A percentile compares a stretch with the other conserved stretches of the same genome.
phyloP scores from a whole-genome alignment of 2,797 vertebrate species.

The Crocodylus rhombifer region DNA sequence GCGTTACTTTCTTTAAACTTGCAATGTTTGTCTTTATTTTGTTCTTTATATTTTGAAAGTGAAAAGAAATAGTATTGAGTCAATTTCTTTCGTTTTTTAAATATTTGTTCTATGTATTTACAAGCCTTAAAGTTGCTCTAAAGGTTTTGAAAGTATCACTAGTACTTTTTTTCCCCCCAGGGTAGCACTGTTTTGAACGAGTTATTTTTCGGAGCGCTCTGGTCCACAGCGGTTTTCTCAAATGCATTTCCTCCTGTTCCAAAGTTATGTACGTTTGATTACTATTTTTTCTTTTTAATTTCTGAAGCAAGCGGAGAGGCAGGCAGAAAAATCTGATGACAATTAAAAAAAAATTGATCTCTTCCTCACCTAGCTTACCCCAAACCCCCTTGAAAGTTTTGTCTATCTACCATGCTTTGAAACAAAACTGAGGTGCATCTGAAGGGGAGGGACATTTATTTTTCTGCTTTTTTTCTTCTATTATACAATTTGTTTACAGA shows the following conservation, averaged over 20 bases:
- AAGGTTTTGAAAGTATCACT: slow-evolving; percentile 91
- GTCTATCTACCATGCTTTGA: slow-evolving; percentile 77
- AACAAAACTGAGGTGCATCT: slow-evolving; percentile 82
- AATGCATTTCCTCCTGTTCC: slow-evolving; percentile 75
- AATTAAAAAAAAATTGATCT: slow-evolving; percentile 44
- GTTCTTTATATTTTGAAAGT: slow-evolving; percentile 87
- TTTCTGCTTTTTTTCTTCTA: slow-evolving; percentile 88
- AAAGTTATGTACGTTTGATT: slow-evolving; percentile 76
- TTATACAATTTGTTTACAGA: slow-evolving; percentile 91
- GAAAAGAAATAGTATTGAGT: slow-evolving; percentile 86
- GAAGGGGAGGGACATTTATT: slow-evolving; percentile 92
- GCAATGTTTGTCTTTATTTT: slow-evolving; percentile 87
- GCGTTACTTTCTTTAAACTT: slow-evolving; percentile 83
- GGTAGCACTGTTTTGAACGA: slow-evolving; percentile 80
- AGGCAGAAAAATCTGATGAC: slow-evolving; percentile 81
- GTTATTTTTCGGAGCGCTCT: slow-evolving; percentile 80
- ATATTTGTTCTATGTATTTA: slow-evolving; percentile 94
- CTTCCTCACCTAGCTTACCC: slow-evolving; percentile 77
- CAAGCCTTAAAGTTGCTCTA: slow-evolving; percentile 95
- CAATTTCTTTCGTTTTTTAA: slow-evolving; percentile 84
- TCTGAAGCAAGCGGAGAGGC: slow-evolving; percentile 83
- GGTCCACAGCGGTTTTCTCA: slow-evolving; percentile 75
- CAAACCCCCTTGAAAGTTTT: slow-evolving; percentile 72
- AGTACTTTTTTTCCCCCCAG: slow-evolving; percentile 84
- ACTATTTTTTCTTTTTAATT: slow-evolving; percentile 76